phyloP scores from a whole-genome alignment of 2,113 vertebrate species.

The Picathartes gymnocephalus region DNA sequence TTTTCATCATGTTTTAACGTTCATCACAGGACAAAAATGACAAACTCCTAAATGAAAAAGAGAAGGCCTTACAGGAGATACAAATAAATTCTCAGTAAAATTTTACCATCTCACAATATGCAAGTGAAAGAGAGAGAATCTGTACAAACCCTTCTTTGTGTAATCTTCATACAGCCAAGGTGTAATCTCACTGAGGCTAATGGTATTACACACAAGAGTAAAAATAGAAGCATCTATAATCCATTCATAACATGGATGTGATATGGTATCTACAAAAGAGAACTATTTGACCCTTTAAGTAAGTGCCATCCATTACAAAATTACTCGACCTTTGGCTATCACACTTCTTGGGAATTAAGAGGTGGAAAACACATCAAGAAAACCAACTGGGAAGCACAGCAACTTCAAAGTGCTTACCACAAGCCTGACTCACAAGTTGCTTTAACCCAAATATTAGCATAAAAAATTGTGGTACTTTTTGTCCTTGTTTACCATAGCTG shows the following conservation, averaged over 20 bases:
- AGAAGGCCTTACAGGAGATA: neutral
- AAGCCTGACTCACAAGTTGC: neutral
- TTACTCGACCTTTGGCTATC: neutral
- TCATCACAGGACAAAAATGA: neutral
- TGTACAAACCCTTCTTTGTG: neutral
- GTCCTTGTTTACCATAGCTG: neutral
- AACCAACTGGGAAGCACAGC: neutral
- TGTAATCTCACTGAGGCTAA: neutral
- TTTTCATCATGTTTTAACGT: neutral
- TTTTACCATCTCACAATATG: neutral
- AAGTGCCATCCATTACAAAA: neutral
- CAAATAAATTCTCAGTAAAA: neutral
- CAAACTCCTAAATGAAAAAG: neutral
- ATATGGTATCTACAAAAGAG: neutral
- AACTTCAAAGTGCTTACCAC: neutral
- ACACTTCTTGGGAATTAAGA: neutral
- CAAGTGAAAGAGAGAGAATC: neutral
- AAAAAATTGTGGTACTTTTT: neutral
- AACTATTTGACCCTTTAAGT: neutral
- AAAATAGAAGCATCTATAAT: constrained; percentile 10
- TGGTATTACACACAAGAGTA: neutral
- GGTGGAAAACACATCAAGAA: neutral
- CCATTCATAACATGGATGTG: neutral
- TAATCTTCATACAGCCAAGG: neutral
- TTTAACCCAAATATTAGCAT: neutral